These are phyloP conservation scores for Beaufortia kweichowensis DNA, from an alignment of 2,113 vertebrate species.

Conservation along the genomic window DNA sequence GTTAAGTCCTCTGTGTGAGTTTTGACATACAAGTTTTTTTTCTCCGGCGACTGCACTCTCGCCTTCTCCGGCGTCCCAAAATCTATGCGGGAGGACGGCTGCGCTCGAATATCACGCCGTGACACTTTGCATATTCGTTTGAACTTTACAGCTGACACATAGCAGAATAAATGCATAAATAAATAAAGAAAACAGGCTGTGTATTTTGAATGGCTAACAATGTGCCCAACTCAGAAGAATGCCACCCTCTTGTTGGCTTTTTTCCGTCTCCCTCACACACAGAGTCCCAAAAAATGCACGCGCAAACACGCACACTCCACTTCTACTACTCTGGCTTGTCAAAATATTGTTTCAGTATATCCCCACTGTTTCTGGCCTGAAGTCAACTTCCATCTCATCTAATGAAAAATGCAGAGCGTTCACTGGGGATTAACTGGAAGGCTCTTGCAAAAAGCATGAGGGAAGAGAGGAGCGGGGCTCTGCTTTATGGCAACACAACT, in stretches of 20 bases:
- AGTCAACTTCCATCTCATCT: slow-evolving; percentile 64
- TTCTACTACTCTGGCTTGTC: slow-evolving; percentile 59
- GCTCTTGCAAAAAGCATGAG: slow-evolving; percentile 41
- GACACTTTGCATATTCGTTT: slow-evolving; percentile 64
- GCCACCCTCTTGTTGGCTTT: not conserved
- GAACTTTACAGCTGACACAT: slow-evolving; percentile 54
- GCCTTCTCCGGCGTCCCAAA: slow-evolving; percentile 56
- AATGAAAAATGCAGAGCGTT: slow-evolving; percentile 64
- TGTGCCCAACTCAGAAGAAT: slow-evolving; percentile 20
- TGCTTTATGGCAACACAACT: slow-evolving; percentile 54
- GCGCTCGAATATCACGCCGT: slow-evolving; percentile 57
- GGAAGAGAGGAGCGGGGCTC: slow-evolving; percentile 18
- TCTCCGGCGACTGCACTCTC: slow-evolving; percentile 42
- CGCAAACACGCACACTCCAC: slow-evolving; percentile 28
- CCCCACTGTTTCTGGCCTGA: slow-evolving; percentile 62
- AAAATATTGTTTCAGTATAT: slow-evolving; percentile 66
- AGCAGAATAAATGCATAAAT: slow-evolving; percentile 30
- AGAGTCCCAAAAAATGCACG: slow-evolving; percentile 1
- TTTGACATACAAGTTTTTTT: slow-evolving; percentile 59
- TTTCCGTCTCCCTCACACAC: not conserved
- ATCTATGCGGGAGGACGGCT: slow-evolving; percentile 57
- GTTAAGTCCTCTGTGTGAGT: slow-evolving; percentile 63
- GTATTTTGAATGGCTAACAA: slow-evolving; percentile 35
- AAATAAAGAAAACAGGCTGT: slow-evolving; percentile 2
- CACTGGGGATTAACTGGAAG: slow-evolving; percentile 41